A percentile compares a stretch with the other conserved stretches of the same genome.
Evolutionary conservation across 2,113 vertebrate genomes (phyloP).

Genomic region (Lycocorax pyrrhopterus): DNA sequence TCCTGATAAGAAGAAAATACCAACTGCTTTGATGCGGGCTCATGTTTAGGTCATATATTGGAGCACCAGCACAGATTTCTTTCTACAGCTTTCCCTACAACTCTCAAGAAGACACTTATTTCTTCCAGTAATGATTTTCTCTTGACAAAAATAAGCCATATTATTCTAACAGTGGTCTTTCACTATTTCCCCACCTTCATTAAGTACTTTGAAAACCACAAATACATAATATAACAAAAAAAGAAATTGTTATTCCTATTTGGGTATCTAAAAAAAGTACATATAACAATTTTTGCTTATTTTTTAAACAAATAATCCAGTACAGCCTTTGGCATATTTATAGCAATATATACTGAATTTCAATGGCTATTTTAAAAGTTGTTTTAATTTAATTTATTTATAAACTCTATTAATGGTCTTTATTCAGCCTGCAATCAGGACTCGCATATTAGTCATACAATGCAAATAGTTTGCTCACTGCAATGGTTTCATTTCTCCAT

Average conservation of each 20-base stretch:
- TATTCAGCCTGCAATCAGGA: not conserved
- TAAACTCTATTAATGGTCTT: not conserved
- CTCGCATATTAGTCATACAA: fast-evolving
- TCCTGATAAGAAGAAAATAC: not conserved
- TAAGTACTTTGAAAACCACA: not conserved
- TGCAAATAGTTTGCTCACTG: not conserved
- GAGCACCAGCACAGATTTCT: not conserved
- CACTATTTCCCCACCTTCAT: not conserved
- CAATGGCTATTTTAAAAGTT: not conserved
- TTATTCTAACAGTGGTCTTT: not conserved
- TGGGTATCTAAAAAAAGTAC: not conserved
- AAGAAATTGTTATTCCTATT: not conserved
- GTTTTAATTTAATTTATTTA: not conserved
- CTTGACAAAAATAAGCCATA: not conserved
- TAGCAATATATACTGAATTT: not conserved
- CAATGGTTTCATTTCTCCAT: not conserved
- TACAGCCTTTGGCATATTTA: not conserved
- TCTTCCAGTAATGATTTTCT: not conserved
- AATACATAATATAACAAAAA: not conserved
- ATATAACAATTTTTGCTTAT: not conserved
- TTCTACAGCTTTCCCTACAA: not conserved
- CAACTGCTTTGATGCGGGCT: not conserved
- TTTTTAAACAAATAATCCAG: not conserved
- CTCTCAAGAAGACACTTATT: not conserved
- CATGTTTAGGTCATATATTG: not conserved